Evolutionary conservation across 2,113 vertebrate species (phyloP).

Genomic region (Harpagus bidentatus): DNA sequence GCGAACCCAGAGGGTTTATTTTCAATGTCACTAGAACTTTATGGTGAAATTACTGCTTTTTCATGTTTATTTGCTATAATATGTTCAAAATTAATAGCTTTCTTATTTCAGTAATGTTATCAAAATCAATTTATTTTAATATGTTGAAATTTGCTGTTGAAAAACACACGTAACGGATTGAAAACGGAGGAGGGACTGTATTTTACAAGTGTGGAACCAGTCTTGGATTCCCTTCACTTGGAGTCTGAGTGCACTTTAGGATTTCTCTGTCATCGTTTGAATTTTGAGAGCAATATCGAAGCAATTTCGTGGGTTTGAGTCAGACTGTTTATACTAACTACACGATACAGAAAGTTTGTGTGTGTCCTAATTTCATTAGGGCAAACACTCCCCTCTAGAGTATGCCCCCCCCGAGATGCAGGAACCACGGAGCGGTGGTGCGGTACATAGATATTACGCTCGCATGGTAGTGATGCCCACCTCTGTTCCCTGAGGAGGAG

Average conservation of each 20-base stretch:
- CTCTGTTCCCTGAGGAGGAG: neutral
- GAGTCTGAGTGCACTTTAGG: neutral
- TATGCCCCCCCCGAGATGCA: neutral
- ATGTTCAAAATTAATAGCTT: neutral
- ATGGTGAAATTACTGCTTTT: neutral
- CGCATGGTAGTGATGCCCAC: accelerated
- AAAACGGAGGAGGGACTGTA: neutral
- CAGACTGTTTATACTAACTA: neutral
- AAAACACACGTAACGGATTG: neutral
- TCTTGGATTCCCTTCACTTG: neutral
- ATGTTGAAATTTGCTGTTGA: neutral
- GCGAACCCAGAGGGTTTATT: neutral
- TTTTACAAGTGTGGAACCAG: neutral
- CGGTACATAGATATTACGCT: accelerated
- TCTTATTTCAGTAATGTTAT: neutral
- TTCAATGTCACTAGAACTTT: neutral
- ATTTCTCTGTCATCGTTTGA: neutral
- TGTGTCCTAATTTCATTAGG: neutral
- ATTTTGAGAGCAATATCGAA: neutral
- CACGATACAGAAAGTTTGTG: too few species aligned
- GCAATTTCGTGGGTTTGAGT: neutral
- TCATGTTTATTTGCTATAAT: neutral
- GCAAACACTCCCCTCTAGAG: neutral
- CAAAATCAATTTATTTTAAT: neutral
- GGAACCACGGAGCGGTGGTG: neutral